Evolutionary conservation across 2,888 invertebrate species (phyloP).

Genomic region (Dolomedes plantarius): DNA sequence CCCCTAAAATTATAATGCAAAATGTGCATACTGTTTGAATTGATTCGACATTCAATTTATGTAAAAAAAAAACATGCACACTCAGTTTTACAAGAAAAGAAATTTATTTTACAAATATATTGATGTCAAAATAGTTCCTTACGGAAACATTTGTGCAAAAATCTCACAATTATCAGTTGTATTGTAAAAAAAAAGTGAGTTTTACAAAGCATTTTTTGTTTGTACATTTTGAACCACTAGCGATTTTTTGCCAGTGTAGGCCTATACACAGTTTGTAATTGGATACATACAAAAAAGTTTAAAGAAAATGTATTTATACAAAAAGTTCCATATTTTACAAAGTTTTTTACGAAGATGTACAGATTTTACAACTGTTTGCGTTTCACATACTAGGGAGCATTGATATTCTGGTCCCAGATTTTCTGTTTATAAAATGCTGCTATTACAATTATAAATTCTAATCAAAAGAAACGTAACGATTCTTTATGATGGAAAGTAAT

Average conservation of each 20-base stretch:
- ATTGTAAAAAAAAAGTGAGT: not conserved
- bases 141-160: constrained; percentile 26
- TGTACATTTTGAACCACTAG: constrained; percentile 17
- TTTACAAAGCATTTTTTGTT: constrained; percentile 18
- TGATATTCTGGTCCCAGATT: not conserved
- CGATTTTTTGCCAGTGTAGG: not conserved
- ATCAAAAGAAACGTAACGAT: constrained; percentile 19
- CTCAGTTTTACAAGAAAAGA: constrained; percentile 10
- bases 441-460: not conserved
- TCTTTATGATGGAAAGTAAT: not conserved
- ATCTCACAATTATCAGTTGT: not conserved
- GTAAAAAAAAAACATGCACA: no score
- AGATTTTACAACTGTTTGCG: not conserved
- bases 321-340: not conserved
- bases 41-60: no score
- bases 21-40: not conserved
- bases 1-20: no score
- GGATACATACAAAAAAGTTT: no score
- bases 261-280: constrained; percentile 19
- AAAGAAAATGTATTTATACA: no score
- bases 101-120: constrained; percentile 57
- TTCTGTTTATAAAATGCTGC: not conserved
- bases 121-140: constrained; percentile 28
- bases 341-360: not conserved
- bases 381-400: not conserved